Evolutionary conservation across 2,113 vertebrate genomes (phyloP), one percentile per base, ranked within the genome.

Genomic region (Percina caprodes): DNA sequence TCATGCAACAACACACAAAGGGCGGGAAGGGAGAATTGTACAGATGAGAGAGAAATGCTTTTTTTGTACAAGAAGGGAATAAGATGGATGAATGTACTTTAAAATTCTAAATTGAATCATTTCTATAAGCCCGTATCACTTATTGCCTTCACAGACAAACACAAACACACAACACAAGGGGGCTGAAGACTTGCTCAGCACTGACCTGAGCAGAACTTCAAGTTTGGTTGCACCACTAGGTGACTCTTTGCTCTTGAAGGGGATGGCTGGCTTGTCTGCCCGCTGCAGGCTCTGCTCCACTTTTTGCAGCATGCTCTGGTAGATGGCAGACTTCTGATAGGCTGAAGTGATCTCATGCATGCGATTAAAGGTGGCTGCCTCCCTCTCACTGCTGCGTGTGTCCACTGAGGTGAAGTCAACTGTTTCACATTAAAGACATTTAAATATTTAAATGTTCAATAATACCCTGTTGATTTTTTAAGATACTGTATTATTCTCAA

Each of bases 331-430:
- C 52, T 81, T 90, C 92, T 88, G 97, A 80, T 96, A 99, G 85
- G 96, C 90, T 18, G 95, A 94, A 0, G 91, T 93, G 78, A 99
- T 95, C 49, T 94, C 90, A 8, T 97, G 96, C 93, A 98, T 97
- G 72, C 97, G 96, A 19, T 61, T 95, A 85, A 96, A 97, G 4
- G 98, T 99, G 90, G 96, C 93, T 0, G 97, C 91, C 92, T 99
- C 97, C 19, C 96, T 94, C 83, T 97, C 96, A 51, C 95, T 97
- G 93, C 85, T 97, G 92, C 92, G 96, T 0, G 97, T 98, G 91
- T 99, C 98, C 94, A 99, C 97, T 0, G 98, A 99, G 8, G 97
- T 97, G 90, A 98, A 93, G 92, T 99, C 98, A 88, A 99, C 98
- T 99, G 91, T 71, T 56, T n/a, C 1, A 73, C 35, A 59, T 61